phyloP scores from a whole-genome alignment of 2,888 invertebrate species.

The Dioctria linearis region DNA sequence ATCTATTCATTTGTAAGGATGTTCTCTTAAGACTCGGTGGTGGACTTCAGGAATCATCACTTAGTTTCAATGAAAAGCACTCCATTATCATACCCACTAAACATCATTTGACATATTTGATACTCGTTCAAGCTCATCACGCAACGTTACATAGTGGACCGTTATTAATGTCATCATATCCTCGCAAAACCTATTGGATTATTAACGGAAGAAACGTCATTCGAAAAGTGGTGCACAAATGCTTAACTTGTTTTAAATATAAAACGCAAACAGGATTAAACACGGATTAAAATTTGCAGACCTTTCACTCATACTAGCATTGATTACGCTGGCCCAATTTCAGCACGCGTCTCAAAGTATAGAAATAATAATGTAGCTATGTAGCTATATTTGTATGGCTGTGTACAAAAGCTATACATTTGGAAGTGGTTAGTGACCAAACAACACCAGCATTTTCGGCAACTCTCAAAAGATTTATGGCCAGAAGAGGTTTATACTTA shows the following conservation, averaged over 20 bases:
- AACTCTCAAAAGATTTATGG: neutral
- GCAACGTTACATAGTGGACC: neutral
- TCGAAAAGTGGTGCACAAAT: too few relatives aligned
- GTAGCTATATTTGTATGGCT: constrained; percentile 55
- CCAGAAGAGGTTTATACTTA: constrained; percentile 35
- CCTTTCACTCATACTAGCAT: constrained; percentile 3
- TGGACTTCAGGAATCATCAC: too few relatives aligned
- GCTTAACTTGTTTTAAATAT: too few relatives aligned
- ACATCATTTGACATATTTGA: neutral
- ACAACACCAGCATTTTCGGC: constrained; percentile 55
- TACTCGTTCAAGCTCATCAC: neutral
- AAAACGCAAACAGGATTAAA: too few relatives aligned
- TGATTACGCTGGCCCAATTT: constrained; percentile 16
- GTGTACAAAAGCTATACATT: constrained; percentile 56
- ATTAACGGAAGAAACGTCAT: neutral
- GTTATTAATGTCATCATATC: neutral
- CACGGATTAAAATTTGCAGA: neutral
- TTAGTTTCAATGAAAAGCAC: too few relatives aligned
- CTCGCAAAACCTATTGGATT: neutral
- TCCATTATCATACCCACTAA: neutral
- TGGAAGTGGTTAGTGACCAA: constrained; percentile 56
- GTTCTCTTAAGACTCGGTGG: too few relatives aligned
- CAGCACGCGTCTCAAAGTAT: constrained; percentile 27
- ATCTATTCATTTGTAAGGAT: too few relatives aligned
- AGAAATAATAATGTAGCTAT: too few relatives aligned